phyloP scores from a whole-genome alignment of 1,140 invertebrate species.

The Aphidius gifuensis region DNA sequence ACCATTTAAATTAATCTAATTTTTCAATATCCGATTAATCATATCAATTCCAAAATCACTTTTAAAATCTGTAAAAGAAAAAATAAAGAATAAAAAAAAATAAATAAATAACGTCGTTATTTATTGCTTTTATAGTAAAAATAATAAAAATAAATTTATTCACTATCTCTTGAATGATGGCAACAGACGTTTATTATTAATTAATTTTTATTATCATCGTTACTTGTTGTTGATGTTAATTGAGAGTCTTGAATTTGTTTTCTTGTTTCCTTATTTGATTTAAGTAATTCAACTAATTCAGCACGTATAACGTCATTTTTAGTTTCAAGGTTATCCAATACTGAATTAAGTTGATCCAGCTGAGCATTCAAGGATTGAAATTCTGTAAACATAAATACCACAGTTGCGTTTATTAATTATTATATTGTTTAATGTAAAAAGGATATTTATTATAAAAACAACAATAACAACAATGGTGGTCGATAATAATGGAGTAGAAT shows the following conservation, averaged over 20 bases:
- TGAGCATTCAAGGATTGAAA: slow-evolving; percentile 65
- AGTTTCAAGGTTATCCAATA: slow-evolving; percentile 73
- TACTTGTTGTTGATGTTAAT: slow-evolving; percentile 27
- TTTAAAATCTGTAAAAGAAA: too few species aligned
- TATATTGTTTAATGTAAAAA: too few species aligned
- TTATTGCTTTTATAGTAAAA: too few species aligned
- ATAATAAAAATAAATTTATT: too few species aligned
- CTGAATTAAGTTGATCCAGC: slow-evolving; percentile 73
- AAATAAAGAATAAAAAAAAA: too few species aligned
- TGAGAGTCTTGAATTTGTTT: slow-evolving; percentile 58
- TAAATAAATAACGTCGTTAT: too few species aligned
- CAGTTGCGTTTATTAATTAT: slow-evolving; percentile 3
- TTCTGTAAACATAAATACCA: slow-evolving; percentile 52
- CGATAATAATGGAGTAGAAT: not conserved
- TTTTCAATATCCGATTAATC: too few species aligned
- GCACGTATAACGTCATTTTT: slow-evolving; percentile 77
- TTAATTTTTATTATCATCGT: slow-evolving; percentile 13
- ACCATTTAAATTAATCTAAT: too few species aligned
- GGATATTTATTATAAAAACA: too few species aligned
- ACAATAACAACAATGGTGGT: not conserved
- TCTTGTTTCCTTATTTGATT: slow-evolving; percentile 71
- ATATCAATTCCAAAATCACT: too few species aligned
- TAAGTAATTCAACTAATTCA: slow-evolving; percentile 67
- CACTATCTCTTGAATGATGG: too few species aligned
- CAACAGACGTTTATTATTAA: too few species aligned